These are phyloP conservation scores for Eueides isabella DNA, from an alignment of 1,140 invertebrate genomes.

Conservation along the genomic window DNA sequence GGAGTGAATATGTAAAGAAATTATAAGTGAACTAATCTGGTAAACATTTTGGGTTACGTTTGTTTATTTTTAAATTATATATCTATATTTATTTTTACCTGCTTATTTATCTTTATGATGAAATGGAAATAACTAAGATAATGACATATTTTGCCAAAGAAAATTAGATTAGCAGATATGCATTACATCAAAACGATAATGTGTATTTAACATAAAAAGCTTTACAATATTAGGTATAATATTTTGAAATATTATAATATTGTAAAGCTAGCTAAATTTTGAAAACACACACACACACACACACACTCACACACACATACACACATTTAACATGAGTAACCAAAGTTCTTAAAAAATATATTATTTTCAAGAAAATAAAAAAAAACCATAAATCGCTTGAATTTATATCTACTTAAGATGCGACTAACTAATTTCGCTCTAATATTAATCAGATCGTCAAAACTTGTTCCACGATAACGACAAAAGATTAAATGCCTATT, in stretches of 20 bases:
- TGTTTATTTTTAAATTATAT: neutral
- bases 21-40: neutral
- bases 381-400: neutral
- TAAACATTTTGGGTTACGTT: neutral
- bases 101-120: too few relatives aligned
- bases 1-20: neutral
- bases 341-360: slow-evolving; percentile 3
- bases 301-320: too few relatives aligned
- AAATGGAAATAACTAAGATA: too few relatives aligned
- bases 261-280: too few relatives aligned
- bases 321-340: neutral
- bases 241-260: too few relatives aligned
- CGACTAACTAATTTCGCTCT: slow-evolving; percentile 25
- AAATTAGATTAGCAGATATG: too few relatives aligned
- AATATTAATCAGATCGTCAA: slow-evolving; percentile 23
- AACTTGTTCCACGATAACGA: slow-evolving; percentile 29
- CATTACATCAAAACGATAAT: too few relatives aligned
- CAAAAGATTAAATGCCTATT: slow-evolving; percentile 67
- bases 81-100: too few relatives aligned
- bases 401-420: slow-evolving; percentile 7
- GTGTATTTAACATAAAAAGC: too few relatives aligned
- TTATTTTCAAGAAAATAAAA: neutral
- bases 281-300: too few relatives aligned
- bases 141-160: too few relatives aligned
- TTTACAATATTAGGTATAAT: too few relatives aligned